Evolutionary conservation across 2,113 vertebrate genomes (phyloP), one percentile per base, ranked within the genome.

Genomic region (Dryoscopus gambensis): DNA sequence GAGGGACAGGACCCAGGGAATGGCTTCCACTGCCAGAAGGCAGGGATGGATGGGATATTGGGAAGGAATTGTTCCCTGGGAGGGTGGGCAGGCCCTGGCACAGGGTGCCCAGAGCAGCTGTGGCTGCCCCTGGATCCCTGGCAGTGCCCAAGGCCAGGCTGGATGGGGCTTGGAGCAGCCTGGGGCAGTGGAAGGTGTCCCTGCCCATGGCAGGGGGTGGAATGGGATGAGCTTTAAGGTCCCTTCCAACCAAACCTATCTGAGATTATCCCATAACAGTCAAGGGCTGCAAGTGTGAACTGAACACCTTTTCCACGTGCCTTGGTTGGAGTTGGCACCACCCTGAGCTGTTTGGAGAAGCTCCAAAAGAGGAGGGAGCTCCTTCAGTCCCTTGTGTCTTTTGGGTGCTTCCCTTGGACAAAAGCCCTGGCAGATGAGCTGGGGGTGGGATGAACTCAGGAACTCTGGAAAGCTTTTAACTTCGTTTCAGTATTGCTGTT

Each of bases 401-500:
- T 6, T 27, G 16, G 37, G 7, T 68, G 20, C 27, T 15, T 68
- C 12, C 39, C 28, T 55, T 14, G 39, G 49, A 18, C 70, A 50
- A 40, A 69, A 60, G 4, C 11, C 2, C 4, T 53, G 59, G 49
- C 28, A 52, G 65, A 23, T 3, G 10, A 67, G 19, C 22, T 31
- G 17, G 21, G 35, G 10, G 6, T 18, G 2, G 52, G 46, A 56
- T 2, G 4, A 30, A 44, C 25, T 87, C 6, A 14, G 73, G 75
- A 78, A 9, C 35, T 74, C 9, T 60, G 65, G 56, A 12, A 70
- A 23, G 12, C 40, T 88, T 74, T 42, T 9, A 23, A 42, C 3
- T 69, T 37, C 0, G 2, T 50, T 69, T 59, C 30, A 22, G 0
- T 35, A 6, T 53, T 83, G 27, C 14, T 27, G 0, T 62, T 82